Evolutionary conservation across 2,113 vertebrate genomes (phyloP).

Genomic region (Toxotes jaculatrix): DNA sequence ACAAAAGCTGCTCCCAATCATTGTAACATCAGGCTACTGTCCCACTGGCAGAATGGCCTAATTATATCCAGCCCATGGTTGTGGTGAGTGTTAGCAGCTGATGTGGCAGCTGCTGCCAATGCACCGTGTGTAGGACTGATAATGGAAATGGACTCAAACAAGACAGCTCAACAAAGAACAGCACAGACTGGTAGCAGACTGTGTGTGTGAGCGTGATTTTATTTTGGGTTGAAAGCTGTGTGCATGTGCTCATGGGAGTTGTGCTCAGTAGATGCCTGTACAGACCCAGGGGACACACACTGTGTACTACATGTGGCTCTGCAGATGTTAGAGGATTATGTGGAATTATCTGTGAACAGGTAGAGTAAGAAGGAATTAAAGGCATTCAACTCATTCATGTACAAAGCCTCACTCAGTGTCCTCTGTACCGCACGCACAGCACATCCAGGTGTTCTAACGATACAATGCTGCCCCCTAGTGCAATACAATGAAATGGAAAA

Average conservation of each 20-base stretch:
- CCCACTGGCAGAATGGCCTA: conserved; percentile 55
- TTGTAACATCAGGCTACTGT: conserved; percentile 57
- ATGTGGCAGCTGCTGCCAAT: conserved; percentile 72
- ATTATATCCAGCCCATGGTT: conserved; percentile 61
- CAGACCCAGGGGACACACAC: conserved; percentile 14
- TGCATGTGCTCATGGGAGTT: conserved; percentile 35
- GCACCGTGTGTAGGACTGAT: conserved; percentile 50
- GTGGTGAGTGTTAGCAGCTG: conserved; percentile 64
- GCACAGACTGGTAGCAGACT: conserved; percentile 55
- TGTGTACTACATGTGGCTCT: conserved; percentile 45
- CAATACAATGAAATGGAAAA: background rate
- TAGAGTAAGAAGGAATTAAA: conserved; percentile 40
- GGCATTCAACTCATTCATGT: conserved; percentile 37
- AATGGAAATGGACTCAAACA: conserved; percentile 63
- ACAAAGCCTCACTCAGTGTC: background rate
- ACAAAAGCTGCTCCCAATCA: conserved; percentile 70
- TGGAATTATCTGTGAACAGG: conserved; percentile 54
- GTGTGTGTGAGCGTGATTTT: conserved; percentile 28
- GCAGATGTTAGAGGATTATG: conserved; percentile 62
- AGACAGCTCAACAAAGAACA: conserved; percentile 57
- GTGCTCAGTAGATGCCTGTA: conserved; percentile 3
- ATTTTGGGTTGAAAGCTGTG: conserved; percentile 34
- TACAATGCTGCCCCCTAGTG: conserved; percentile 72
- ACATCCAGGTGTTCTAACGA: background rate
- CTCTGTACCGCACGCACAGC: background rate